phyloP scores from a whole-genome alignment of 2,113 vertebrate genomes.

The Thamnophis sirtalis region DNA sequence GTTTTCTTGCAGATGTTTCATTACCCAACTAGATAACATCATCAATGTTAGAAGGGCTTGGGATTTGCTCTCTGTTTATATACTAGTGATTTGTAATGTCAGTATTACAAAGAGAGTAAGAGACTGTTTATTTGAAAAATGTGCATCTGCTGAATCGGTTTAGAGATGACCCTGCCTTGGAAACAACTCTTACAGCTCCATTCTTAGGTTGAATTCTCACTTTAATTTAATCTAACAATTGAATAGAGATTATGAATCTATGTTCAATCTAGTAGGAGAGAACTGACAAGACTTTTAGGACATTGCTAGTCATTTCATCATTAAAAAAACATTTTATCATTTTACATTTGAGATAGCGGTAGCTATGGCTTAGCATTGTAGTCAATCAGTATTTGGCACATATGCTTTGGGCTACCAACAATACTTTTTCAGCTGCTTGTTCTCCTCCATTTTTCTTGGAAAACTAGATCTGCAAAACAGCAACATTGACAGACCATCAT shows the following conservation, averaged over 20 bases:
- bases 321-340: not conserved
- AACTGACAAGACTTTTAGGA: not conserved
- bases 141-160: not conserved
- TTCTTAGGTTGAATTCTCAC: not conserved
- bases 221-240: not conserved
- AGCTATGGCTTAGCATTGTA: not conserved
- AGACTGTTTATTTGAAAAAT: not conserved
- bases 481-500: not conserved
- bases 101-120: not conserved
- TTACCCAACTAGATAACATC: not conserved
- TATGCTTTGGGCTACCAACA: not conserved
- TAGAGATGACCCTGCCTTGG: not conserved
- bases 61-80: not conserved
- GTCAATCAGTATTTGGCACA: not conserved
- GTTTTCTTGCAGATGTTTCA: not conserved
- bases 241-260: not conserved
- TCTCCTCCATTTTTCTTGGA: not conserved
- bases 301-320: not conserved
- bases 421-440: not conserved
- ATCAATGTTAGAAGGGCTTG: not conserved
- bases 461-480: not conserved
- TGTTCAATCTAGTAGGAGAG: not conserved
- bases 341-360: not conserved
- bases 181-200: not conserved
- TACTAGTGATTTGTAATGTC: not conserved